phyloP scores from a whole-genome alignment of 2,797 vertebrate species.

The Gorsachius magnificus region DNA sequence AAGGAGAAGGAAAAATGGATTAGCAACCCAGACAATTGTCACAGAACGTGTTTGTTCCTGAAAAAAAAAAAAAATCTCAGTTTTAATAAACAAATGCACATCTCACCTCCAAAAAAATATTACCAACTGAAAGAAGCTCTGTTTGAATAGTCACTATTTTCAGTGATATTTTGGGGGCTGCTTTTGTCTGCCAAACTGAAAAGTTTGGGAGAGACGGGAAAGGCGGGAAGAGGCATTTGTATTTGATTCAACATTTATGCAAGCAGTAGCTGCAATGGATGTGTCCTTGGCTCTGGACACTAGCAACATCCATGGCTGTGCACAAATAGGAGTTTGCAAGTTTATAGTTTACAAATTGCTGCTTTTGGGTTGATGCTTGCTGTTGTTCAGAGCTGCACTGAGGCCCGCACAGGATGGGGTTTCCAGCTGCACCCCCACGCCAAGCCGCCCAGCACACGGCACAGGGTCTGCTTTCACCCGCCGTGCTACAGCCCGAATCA shows the following conservation, averaged over 20 bases:
- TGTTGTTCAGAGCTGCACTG: not conserved
- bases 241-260: not conserved
- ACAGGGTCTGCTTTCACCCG: not conserved
- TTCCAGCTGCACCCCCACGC: not conserved
- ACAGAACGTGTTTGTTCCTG: not conserved
- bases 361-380: not conserved
- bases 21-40: not conserved
- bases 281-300: not conserved
- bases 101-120: not conserved
- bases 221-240: not conserved
- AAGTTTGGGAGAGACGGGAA: not conserved
- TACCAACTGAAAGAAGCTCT: not conserved
- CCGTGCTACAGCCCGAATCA: not conserved
- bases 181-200: not conserved
- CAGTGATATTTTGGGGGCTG: not conserved
- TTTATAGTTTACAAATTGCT: too few species aligned
- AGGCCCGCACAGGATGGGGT: too few species aligned
- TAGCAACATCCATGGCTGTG: not conserved
- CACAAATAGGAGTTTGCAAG: not conserved
- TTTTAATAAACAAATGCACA: constrained; percentile 2
- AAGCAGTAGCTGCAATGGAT: not conserved
- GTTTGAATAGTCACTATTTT: not conserved
- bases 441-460: not conserved
- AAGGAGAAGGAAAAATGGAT: not conserved
- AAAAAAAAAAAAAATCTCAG: not conserved